Evolutionary conservation across 2,797 vertebrate species (phyloP).

Genomic region (Liparis tanakae): DNA sequence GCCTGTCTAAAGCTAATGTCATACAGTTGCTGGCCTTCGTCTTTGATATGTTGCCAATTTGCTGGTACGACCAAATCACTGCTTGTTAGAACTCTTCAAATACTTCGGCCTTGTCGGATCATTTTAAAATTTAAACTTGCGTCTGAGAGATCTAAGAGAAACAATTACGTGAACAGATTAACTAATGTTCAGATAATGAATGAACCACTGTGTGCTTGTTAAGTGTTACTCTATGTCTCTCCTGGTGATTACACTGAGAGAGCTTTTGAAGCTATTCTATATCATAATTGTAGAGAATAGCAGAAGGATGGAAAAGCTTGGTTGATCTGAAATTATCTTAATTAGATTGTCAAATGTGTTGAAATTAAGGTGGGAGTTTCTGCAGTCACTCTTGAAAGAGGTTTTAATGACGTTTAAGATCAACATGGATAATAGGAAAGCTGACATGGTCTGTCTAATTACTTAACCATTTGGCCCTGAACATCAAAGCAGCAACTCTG

Average conservation of each 20-base stretch:
- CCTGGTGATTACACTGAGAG: conserved; percentile 31
- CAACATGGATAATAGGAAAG: conserved; percentile 55
- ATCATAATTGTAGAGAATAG: conserved; percentile 26
- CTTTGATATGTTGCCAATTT: conserved; percentile 62
- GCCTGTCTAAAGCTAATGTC: conserved; percentile 63
- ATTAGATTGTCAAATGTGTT: conserved; percentile 61
- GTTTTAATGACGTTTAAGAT: conserved; percentile 67
- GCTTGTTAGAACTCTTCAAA: conserved; percentile 47
- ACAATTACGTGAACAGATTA: conserved; percentile 66
- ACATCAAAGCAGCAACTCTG: conserved; percentile 40
- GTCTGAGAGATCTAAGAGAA: conserved; percentile 51
- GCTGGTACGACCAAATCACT: conserved; percentile 50
- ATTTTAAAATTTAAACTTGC: conserved; percentile 50
- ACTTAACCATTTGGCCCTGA: conserved; percentile 56
- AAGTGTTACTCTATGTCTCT: conserved; percentile 48
- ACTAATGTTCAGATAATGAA: conserved; percentile 55
- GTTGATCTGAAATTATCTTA: conserved; percentile 50
- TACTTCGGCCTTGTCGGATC: conserved; percentile 53
- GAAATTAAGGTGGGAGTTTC: conserved; percentile 54
- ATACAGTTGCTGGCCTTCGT: conserved; percentile 41
- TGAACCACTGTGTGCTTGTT: conserved; percentile 36
- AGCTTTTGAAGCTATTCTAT: conserved; percentile 33
- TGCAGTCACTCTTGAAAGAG: conserved; percentile 58
- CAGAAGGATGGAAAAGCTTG: conserved; percentile 39
- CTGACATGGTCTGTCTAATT: conserved; percentile 69